phyloP scores from a whole-genome alignment of 1,140 invertebrate species.

The Rhopalosiphum padi region DNA sequence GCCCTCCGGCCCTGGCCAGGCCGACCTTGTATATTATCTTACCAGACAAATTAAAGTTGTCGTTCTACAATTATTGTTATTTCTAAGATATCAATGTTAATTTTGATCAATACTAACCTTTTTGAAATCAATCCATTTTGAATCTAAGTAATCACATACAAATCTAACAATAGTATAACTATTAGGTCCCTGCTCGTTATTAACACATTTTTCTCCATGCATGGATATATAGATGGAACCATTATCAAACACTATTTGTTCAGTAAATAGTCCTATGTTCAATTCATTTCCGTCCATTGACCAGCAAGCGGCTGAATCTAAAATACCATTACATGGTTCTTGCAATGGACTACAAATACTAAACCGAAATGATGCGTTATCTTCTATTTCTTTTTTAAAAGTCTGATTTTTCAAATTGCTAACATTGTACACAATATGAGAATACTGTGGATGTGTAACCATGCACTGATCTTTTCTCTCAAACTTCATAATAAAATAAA shows the following conservation, averaged over 20 bases:
- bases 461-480: background rate
- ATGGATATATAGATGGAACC: conserved; percentile 20
- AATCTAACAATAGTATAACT: conserved; percentile 32
- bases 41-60: too few species aligned
- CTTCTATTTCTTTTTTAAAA: conserved; percentile 35
- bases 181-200: conserved; percentile 3
- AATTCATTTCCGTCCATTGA: background rate
- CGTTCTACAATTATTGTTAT: too few species aligned
- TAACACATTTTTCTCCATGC: conserved; percentile 41
- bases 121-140: background rate
- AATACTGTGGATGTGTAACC: background rate
- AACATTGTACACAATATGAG: conserved; percentile 5
- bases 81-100: background rate
- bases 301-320: conserved; percentile 31
- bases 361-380: background rate
- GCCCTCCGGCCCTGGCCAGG: too few species aligned
- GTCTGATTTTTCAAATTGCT: background rate
- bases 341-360: conserved; percentile 45
- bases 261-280: conserved; percentile 31
- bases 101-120: background rate
- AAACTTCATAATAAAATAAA: conserved; percentile 40
- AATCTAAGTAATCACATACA: conserved; percentile 32
- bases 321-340: conserved; percentile 38
- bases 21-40: too few species aligned
- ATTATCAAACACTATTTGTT: conserved; percentile 40